Conservation (phyloP, 2,113 vertebrate species). For the Leucopsar rothschildi region DNA sequence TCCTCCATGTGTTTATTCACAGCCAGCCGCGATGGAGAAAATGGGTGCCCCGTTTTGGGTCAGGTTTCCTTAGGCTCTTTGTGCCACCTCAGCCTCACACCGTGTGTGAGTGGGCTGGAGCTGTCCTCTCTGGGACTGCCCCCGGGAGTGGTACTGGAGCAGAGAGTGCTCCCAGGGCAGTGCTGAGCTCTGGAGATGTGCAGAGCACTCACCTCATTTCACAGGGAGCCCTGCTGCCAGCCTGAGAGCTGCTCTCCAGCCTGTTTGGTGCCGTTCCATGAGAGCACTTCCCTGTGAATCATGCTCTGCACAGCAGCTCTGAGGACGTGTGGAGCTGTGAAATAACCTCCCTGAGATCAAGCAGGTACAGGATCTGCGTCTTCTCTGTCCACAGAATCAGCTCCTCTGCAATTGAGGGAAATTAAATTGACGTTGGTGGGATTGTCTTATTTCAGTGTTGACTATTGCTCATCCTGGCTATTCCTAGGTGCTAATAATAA, state of each 20-base stretch:
- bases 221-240: background rate
- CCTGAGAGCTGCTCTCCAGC: background rate
- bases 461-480: background rate
- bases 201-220: background rate
- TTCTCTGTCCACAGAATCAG: background rate
- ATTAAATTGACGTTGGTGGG: background rate
- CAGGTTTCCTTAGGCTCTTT: background rate
- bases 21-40: background rate
- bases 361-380: background rate
- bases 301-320: background rate
- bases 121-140: background rate
- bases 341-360: background rate
- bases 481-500: background rate
- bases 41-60: background rate
- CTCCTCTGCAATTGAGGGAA: background rate
- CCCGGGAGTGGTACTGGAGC: background rate
- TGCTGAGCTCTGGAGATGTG: background rate
- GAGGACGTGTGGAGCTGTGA: background rate
- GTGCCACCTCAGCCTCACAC: background rate
- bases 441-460: background rate
- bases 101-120: accelerated
- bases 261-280: accelerated
- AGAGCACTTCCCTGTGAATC: background rate
- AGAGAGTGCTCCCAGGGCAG: background rate
- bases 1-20: background rate